Evolutionary conservation across 92 coral and sea anemone species (phyloP), one percentile per base, ranked within the genome.

Genomic region (Plumapathes pennacea): DNA sequence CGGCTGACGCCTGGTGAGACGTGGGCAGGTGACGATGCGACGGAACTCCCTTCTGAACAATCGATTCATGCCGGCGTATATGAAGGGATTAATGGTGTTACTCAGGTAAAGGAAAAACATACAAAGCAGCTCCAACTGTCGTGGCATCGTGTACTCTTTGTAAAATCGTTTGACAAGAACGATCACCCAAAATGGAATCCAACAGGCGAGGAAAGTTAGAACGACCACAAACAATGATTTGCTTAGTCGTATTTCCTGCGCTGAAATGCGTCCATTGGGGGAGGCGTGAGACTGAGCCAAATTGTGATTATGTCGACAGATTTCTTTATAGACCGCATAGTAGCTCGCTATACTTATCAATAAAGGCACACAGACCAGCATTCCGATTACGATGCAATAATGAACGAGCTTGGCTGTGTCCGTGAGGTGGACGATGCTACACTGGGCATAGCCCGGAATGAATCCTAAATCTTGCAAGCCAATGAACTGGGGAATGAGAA

Each of bases 11-110:
- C n/a, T n/a, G n/a, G n/a, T n/a, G n/a, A n/a, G n/a, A n/a, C 58
- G 23, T 3, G 15, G 4, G 5, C 39, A 28, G 19, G 22, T 8
- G 38, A 51, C 10, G 8, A 51, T 12, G 17, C 18, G 17, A 10
- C 39, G 39, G 36, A 51, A 28, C 33, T 55, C 62, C n/a, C 45
- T 19, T 55, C 46, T 32, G 45, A 55, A 55, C 6, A 18, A 13
- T 13, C 39, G 46, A 36, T 55, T 55, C 62, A 55, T 55, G 11
- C 62, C 62, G 3, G 62, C 62, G 30, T 55, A 55, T 18, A 55
- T 34, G 25, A 55, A 55, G 9, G 62, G 62, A 21, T 55, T 55
- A 6, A 55, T 55, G 30, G 62, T 21, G 26, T 55, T 55, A 14
- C 44, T 33, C 0, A 55, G 25, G 33, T 55, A 55, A 9, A 33